These are phyloP conservation scores for Clamator glandarius DNA, from an alignment of 2,797 vertebrate species.

Conservation along the genomic window DNA sequence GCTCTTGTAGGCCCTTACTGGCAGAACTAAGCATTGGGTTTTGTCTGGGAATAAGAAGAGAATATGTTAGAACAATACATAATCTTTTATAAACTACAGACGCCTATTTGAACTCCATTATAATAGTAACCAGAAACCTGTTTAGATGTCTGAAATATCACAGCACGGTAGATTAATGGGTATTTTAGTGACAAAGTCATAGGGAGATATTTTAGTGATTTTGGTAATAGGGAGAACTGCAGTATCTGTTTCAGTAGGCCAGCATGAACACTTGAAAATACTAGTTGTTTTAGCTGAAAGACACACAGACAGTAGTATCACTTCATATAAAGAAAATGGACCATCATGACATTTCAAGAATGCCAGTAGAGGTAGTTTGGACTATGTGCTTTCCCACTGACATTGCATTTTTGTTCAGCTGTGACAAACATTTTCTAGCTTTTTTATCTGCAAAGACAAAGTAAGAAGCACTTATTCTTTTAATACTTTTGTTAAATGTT, in stretches of 20 bases:
- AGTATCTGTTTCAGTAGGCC: neutral
- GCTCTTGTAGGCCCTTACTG: neutral
- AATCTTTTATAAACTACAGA: neutral
- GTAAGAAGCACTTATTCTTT: neutral
- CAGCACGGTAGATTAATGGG: neutral
- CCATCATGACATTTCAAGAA: neutral
- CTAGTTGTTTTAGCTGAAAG: neutral
- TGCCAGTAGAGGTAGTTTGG: neutral
- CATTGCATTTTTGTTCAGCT: neutral
- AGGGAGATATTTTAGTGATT: neutral
- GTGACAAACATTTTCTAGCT: neutral
- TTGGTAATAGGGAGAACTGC: neutral
- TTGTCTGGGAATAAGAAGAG: constrained; percentile 6
- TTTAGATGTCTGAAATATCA: neutral
- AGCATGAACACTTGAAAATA: neutral
- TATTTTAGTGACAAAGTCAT: neutral
- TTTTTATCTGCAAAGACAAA: neutral
- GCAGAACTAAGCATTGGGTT: constrained; percentile 11
- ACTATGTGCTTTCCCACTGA: neutral
- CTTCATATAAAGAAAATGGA: neutral
- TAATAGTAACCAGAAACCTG: neutral
- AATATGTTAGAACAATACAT: neutral
- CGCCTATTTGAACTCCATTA: neutral
- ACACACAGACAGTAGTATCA: neutral
- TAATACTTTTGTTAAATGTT: neutral